These are phyloP conservation scores for Altica lythri DNA, from an alignment of 2,888 invertebrate genomes.

Conservation along the genomic window DNA sequence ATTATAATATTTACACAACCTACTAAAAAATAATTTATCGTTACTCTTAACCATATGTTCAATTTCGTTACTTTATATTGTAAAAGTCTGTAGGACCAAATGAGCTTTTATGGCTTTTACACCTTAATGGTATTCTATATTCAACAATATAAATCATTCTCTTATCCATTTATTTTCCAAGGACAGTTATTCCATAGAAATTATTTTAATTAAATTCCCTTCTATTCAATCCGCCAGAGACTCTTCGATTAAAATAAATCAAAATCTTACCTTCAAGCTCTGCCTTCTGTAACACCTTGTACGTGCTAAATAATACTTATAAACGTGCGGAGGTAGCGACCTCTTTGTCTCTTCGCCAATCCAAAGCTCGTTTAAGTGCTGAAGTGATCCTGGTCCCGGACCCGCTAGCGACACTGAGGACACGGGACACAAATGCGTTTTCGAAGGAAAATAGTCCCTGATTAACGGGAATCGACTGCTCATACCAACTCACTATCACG, in stretches of 20 bases:
- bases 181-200: no score
- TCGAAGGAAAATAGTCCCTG: constrained; percentile 54
- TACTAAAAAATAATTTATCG: no score
- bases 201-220: constrained; percentile 3
- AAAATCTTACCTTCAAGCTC: constrained; percentile 53
- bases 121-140: no score
- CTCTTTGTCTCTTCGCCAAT: constrained; percentile 70
- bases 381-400: constrained; percentile 20
- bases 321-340: constrained; percentile 67
- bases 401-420: constrained; percentile 43
- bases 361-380: constrained; percentile 56
- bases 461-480: constrained; percentile 54
- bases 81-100: no score
- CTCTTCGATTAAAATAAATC: constrained; percentile 3
- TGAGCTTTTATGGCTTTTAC: no score
- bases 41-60: no score
- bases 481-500: constrained; percentile 39
- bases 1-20: no score
- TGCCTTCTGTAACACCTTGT: constrained; percentile 55
- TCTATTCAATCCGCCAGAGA: background rate
- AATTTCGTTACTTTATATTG: no score
- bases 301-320: constrained; percentile 67
- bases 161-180: no score
- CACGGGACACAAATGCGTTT: constrained; percentile 47
- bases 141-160: no score